These are phyloP conservation scores for Fopius arisanus DNA, from an alignment of 1,140 invertebrate species.

Conservation along the genomic window DNA sequence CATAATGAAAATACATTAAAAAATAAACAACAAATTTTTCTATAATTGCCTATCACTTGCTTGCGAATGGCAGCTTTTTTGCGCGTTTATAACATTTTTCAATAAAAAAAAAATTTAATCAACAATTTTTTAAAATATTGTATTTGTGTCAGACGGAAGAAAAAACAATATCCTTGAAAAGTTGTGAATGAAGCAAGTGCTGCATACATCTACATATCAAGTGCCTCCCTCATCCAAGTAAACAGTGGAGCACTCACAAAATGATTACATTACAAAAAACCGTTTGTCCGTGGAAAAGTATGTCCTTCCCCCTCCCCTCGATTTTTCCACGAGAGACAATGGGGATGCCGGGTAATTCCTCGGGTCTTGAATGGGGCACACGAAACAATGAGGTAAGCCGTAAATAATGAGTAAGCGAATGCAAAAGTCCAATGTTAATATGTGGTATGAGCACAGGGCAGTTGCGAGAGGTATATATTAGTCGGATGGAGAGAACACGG, in stretches of 20 bases:
- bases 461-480: neutral
- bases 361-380: neutral
- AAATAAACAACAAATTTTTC: no score
- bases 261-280: neutral
- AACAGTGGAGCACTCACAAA: neutral
- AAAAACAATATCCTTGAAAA: no score
- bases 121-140: no score
- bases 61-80: no score
- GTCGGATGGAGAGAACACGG: neutral
- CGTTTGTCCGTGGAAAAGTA: neutral
- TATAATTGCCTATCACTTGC: no score
- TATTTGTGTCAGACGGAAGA: no score
- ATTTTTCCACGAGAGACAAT: conserved; percentile 5
- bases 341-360: neutral
- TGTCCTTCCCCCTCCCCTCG: neutral
- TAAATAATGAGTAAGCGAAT: conserved; percentile 19
- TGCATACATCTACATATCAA: neutral
- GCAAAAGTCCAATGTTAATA: conserved; percentile 14
- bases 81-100: no score
- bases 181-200: neutral
- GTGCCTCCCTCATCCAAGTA: no score
- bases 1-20: no score
- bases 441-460: neutral
- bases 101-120: no score
- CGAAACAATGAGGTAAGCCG: conserved; percentile 13